phyloP scores from a whole-genome alignment of 2,797 vertebrate species.

The Chrysocyon brachyurus region DNA sequence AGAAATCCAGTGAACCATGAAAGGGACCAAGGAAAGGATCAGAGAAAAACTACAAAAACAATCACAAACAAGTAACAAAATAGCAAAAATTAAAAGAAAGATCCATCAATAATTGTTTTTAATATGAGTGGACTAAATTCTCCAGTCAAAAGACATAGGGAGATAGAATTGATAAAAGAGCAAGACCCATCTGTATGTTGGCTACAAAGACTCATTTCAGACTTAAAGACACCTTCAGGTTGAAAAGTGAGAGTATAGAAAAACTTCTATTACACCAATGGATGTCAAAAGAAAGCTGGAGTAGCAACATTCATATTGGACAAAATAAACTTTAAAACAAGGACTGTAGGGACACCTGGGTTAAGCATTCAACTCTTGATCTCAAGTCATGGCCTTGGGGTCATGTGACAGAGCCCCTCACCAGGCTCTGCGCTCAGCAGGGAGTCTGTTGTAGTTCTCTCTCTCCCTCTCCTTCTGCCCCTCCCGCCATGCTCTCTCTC shows the following conservation, averaged over 20 bases:
- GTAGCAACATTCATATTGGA: background rate
- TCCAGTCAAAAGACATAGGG: too few species aligned
- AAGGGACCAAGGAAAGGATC: background rate
- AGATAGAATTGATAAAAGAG: too few species aligned
- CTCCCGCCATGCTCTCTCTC: too few species aligned
- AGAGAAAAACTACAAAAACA: background rate
- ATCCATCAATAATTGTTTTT: background rate
- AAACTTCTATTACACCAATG: background rate
- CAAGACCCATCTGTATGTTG: too few species aligned
- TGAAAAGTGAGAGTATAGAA: background rate
- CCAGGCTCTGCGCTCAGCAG: too few species aligned
- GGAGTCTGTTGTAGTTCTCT: too few species aligned
- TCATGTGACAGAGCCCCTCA: too few species aligned
- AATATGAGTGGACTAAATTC: background rate
- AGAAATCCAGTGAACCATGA: background rate
- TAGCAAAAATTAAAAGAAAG: too few species aligned
- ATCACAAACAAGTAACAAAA: background rate
- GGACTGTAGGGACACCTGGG: too few species aligned
- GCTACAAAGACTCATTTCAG: background rate
- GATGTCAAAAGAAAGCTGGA: background rate
- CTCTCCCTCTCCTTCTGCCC: too few species aligned
- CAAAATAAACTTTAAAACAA: background rate
- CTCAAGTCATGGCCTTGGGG: too few species aligned
- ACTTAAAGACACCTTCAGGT: background rate
- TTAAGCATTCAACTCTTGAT: too few species aligned